Conservation (phyloP, 2,797 vertebrate species). For the Buceros bicornis region DNA sequence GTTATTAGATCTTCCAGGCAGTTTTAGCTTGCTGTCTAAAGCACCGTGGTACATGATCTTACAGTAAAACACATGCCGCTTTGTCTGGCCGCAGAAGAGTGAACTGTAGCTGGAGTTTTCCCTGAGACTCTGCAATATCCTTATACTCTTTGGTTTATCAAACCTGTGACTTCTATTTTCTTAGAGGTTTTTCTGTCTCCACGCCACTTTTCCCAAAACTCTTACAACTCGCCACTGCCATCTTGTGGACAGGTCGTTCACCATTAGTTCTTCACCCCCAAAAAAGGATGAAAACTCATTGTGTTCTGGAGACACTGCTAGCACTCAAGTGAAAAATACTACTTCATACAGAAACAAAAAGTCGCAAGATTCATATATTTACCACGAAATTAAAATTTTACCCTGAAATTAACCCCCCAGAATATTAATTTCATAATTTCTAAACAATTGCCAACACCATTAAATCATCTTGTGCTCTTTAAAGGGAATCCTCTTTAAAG, state of each 20-base stretch:
- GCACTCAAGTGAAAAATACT: neutral
- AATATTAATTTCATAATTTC: neutral
- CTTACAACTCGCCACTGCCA: slow-evolving; percentile 75
- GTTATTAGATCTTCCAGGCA: neutral
- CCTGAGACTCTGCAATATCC: neutral
- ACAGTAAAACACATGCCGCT: neutral
- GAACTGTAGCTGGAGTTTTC: neutral
- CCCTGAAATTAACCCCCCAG: rapidly evolving
- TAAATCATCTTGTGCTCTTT: neutral
- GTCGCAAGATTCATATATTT: neutral
- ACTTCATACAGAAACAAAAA: neutral
- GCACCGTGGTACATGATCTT: neutral
- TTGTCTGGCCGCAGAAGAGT: neutral
- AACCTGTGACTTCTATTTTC: neutral
- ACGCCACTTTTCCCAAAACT: rapidly evolving
- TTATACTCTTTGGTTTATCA: neutral
- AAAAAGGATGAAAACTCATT: neutral
- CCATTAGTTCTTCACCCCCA: neutral
- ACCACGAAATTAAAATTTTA: neutral
- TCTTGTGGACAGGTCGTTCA: slow-evolving; percentile 36
- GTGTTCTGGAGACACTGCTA: neutral
- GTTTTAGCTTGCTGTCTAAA: neutral
- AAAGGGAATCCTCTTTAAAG: neutral
- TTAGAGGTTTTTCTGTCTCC: neutral
- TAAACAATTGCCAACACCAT: neutral